A percentile compares a stretch with the other conserved stretches of the same genome.
Evolutionary conservation across 2,113 vertebrate genomes (phyloP).

Genomic region (Rutilus rutilus): DNA sequence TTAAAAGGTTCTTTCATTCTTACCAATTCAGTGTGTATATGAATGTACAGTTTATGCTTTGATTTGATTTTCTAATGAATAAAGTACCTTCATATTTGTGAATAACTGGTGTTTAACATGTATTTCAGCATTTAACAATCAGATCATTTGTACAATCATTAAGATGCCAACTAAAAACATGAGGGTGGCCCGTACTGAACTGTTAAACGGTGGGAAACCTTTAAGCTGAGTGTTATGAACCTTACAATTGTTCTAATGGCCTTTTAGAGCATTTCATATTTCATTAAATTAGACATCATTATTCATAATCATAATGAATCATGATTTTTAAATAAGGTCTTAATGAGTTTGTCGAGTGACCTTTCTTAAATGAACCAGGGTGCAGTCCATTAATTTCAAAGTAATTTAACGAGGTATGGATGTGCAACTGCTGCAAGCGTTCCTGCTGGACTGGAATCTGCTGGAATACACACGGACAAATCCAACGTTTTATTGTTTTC

Average conservation of each 20-base stretch:
- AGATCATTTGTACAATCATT: neutral
- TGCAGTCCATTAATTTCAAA: constrained; percentile 51
- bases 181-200: neutral
- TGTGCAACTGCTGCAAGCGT: constrained; percentile 12
- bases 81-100: constrained; percentile 70
- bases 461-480: neutral
- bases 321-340: constrained; percentile 58
- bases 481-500: neutral
- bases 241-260: neutral
- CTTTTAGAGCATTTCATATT: constrained; percentile 33
- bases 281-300: constrained; percentile 51
- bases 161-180: neutral
- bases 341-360: constrained; percentile 57
- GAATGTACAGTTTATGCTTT: constrained; percentile 67
- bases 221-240: constrained; percentile 1
- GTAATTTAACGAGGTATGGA: constrained; percentile 42
- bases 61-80: constrained; percentile 76
- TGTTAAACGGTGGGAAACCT: neutral
- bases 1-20: constrained; percentile 39
- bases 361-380: constrained; percentile 58
- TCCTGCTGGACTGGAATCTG: neutral
- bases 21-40: constrained; percentile 51
- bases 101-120: neutral
- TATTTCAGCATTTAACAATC: neutral
- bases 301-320: constrained; percentile 52